phyloP scores from a whole-genome alignment of 2,797 vertebrate species.

The Lophotriccus pileatus region DNA sequence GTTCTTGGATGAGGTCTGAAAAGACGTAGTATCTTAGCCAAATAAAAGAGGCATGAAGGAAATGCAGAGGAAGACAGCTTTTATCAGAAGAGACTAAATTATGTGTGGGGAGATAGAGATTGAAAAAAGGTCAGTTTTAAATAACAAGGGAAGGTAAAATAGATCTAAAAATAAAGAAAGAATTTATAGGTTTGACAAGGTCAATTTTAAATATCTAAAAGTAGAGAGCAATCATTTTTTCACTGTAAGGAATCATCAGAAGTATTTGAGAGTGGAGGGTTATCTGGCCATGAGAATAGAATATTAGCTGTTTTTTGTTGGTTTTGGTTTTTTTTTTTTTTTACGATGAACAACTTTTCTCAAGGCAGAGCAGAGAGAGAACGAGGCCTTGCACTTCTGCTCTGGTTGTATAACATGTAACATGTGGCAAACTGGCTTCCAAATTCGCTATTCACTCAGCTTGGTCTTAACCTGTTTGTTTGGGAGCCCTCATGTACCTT shows the following conservation, averaged over 20 bases:
- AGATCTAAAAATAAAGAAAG: background rate
- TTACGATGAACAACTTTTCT: background rate
- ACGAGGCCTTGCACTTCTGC: background rate
- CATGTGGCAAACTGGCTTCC: background rate
- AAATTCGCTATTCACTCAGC: background rate
- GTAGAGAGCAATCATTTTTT: background rate
- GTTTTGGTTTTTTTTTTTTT: background rate
- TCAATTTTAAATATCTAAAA: background rate
- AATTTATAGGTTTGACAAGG: background rate
- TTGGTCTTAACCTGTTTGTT: conserved; percentile 14
- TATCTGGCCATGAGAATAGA: background rate
- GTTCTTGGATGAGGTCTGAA: background rate
- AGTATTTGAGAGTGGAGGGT: background rate
- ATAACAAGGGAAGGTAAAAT: background rate
- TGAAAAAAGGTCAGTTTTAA: background rate
- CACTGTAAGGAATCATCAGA: background rate
- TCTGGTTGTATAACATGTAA: background rate
- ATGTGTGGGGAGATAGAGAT: background rate
- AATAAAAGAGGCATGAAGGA: background rate
- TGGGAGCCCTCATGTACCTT: background rate
- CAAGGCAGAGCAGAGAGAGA: background rate
- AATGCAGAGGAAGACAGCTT: background rate
- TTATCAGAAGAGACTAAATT: background rate
- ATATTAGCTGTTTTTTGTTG: background rate
- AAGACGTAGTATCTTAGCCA: background rate